Conservation (phyloP, 2,888 invertebrate genomes). For the Lithophane ornitopus region DNA sequence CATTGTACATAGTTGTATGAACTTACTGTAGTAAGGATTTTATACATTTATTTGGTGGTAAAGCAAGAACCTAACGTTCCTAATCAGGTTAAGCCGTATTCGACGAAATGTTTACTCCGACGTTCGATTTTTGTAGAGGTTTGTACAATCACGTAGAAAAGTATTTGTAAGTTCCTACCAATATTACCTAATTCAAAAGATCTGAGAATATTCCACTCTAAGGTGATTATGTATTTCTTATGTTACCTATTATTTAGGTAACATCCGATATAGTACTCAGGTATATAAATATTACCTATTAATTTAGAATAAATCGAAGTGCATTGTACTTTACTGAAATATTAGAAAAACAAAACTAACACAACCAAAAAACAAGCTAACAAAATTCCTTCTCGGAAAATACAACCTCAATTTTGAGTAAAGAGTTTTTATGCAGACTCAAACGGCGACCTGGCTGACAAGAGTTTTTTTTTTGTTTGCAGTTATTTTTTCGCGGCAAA, state of each 20-base stretch:
- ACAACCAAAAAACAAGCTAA: background rate
- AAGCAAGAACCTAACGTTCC: slow-evolving; percentile 42
- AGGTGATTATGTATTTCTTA: background rate
- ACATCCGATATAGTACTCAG: background rate
- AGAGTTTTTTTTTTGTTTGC: slow-evolving; percentile 65
- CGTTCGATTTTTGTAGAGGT: slow-evolving; percentile 47
- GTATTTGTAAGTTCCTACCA: background rate
- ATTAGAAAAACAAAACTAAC: background rate
- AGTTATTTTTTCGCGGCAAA: slow-evolving; percentile 72
- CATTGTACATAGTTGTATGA: background rate
- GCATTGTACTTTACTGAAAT: background rate
- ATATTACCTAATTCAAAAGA: background rate
- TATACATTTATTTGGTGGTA: slow-evolving; percentile 37
- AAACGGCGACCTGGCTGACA: slow-evolving; percentile 61
- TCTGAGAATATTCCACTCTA: slow-evolving; percentile 6
- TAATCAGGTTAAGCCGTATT: slow-evolving; percentile 67
- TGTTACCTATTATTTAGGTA: too few relatives aligned
- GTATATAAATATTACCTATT: background rate
- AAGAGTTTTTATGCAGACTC: slow-evolving; percentile 66
- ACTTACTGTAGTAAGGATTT: background rate
- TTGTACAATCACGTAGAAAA: slow-evolving; percentile 44
- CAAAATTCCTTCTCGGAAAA: slow-evolving; percentile 29
- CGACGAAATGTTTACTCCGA: slow-evolving; percentile 56
- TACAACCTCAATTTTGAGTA: slow-evolving; percentile 46
- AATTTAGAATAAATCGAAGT: background rate